These are phyloP conservation scores for Dolomedes plantarius DNA, from an alignment of 2,888 invertebrate genomes.

Conservation along the genomic window DNA sequence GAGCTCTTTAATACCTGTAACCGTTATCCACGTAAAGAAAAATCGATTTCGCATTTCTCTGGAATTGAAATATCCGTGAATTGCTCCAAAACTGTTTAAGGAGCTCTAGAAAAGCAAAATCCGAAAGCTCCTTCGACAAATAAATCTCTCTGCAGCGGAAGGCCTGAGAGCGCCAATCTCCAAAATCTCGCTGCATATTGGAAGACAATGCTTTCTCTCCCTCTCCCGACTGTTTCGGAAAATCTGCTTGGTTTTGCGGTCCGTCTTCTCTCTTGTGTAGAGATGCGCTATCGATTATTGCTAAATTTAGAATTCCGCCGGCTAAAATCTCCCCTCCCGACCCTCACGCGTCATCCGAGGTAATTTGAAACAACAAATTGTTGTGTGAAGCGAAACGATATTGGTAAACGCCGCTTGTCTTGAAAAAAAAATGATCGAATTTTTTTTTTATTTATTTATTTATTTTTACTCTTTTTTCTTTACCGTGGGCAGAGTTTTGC, in stretches of 20 bases:
- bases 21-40: no score
- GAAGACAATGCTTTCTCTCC: neutral
- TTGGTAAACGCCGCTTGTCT: neutral
- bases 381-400: neutral
- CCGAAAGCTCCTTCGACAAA: no score
- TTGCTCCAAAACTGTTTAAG: no score
- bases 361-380: slow-evolving; percentile 7
- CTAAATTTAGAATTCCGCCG: slow-evolving; percentile 52
- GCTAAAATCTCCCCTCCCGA: neutral
- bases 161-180: no score
- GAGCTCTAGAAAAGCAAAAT: no score
- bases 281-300: slow-evolving; percentile 58
- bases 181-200: neutral
- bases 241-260: slow-evolving; percentile 41
- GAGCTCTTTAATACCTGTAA: no score
- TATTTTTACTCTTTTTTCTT: no score
- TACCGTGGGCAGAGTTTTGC: no score
- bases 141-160: no score
- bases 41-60: no score
- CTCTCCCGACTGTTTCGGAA: neutral
- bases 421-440: neutral
- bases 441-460: no score
- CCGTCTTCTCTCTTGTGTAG: slow-evolving; percentile 22
- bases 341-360: neutral
- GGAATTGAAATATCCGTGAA: no score